Conservation (phyloP, 2,113 vertebrate genomes). For the Erpornis zantholeuca region DNA sequence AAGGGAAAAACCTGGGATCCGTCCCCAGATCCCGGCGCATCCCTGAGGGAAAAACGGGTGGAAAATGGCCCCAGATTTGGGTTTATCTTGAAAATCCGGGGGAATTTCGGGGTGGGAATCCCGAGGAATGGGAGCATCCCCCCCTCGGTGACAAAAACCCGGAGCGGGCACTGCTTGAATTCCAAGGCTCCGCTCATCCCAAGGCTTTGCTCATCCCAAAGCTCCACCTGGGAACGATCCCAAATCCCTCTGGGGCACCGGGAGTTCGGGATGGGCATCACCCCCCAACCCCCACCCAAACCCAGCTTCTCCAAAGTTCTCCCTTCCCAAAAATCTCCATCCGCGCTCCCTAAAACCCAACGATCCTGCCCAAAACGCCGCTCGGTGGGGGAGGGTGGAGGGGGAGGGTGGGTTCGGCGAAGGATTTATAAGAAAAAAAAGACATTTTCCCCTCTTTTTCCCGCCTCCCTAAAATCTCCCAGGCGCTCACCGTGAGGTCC, state of each 20-base stretch:
- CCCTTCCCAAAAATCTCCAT: neutral
- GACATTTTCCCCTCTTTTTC: no score
- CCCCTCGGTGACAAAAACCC: neutral
- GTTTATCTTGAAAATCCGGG: accelerated
- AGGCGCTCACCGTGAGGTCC: neutral
- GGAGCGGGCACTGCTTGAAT: neutral
- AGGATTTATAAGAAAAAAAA: no score
- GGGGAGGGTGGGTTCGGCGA: no score
- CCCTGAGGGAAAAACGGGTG: neutral
- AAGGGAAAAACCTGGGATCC: neutral
- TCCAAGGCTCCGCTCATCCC: neutral
- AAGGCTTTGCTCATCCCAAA: neutral
- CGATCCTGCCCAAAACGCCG: neutral
- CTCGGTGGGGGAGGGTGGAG: neutral
- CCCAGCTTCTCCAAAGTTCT: neutral
- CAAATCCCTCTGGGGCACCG: neutral
- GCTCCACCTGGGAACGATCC: neutral
- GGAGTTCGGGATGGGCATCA: neutral
- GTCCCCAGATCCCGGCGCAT: neutral
- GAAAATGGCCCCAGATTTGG: neutral
- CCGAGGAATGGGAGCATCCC: neutral
- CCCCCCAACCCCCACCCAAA: neutral
- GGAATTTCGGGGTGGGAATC: neutral
- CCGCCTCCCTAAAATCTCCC: no score
- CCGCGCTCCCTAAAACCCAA: neutral